A percentile compares a stretch with the other conserved stretches of the same genome.
Evolutionary conservation across 2,797 vertebrate species (phyloP).

Genomic region (Borostomias antarcticus): DNA sequence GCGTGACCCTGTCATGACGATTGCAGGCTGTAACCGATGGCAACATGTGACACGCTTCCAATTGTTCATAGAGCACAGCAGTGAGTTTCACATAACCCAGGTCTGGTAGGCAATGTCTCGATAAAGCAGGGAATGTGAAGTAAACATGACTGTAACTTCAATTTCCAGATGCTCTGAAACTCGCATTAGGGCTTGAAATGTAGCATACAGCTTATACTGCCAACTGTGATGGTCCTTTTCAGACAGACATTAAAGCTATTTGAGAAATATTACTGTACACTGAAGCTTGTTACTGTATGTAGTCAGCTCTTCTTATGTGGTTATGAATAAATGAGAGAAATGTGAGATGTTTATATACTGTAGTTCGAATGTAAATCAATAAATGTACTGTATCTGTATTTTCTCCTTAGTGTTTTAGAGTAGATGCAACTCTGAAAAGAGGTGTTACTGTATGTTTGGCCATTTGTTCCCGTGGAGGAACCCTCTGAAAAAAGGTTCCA

Average conservation of each 20-base stretch:
- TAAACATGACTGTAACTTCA: slow-evolving; percentile 13
- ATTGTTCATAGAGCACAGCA: too few species aligned
- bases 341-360: slow-evolving; percentile 46
- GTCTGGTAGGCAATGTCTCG: too few species aligned
- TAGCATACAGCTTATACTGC: slow-evolving; percentile 75
- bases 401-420: slow-evolving; percentile 48
- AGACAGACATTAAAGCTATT: slow-evolving; percentile 32
- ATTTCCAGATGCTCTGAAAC: slow-evolving; percentile 29
- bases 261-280: slow-evolving; percentile 48
- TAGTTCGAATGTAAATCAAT: slow-evolving; percentile 57
- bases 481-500: too few species aligned
- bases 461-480: slow-evolving; percentile 3
- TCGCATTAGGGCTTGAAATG: slow-evolving; percentile 36
- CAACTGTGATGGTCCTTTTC: slow-evolving; percentile 41
- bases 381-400: slow-evolving; percentile 57
- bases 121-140: background rate
- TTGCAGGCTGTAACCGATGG: background rate
- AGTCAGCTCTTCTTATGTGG: slow-evolving; percentile 42
- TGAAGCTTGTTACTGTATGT: slow-evolving; percentile 35
- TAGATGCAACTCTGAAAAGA: slow-evolving; percentile 28
- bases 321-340: slow-evolving; percentile 29
- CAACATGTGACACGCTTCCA: slow-evolving; percentile 8
- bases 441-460: background rate
- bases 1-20: too few species aligned
- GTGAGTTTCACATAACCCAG: too few species aligned